Conservation (phyloP, 2,888 invertebrate species). For the Matsumyia berberina region DNA sequence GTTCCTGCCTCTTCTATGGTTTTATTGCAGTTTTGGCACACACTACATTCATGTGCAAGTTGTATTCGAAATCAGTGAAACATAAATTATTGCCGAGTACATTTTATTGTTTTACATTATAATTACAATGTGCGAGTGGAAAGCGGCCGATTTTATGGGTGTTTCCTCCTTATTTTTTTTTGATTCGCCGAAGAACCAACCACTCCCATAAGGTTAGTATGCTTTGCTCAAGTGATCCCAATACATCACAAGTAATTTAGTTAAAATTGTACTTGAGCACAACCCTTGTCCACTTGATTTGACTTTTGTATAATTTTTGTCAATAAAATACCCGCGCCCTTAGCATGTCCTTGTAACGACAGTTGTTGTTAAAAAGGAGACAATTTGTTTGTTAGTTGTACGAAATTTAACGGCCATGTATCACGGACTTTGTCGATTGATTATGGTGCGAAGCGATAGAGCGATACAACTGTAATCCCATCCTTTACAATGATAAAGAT, state of each 20-base stretch:
- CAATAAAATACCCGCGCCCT: constrained; percentile 6
- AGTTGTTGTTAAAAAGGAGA: constrained; percentile 19
- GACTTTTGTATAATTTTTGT: constrained; percentile 19
- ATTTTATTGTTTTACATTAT: constrained; percentile 76
- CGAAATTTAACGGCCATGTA: constrained; percentile 23
- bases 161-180: constrained; percentile 14
- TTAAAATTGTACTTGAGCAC: constrained; percentile 1
- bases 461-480: background rate
- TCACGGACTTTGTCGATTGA: constrained; percentile 4
- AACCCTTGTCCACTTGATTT: constrained; percentile 17
- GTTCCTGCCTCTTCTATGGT: constrained; percentile 30
- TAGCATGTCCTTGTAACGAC: background rate
- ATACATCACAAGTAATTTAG: constrained; percentile 43
- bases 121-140: constrained; percentile 66
- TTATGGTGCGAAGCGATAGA: background rate
- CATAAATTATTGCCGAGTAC: constrained; percentile 74
- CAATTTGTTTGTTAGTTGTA: constrained; percentile 27
- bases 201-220: background rate
- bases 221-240: constrained; percentile 34
- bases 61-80: constrained; percentile 66
- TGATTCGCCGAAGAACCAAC: background rate
- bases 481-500: too few relatives aligned
- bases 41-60: constrained; percentile 59
- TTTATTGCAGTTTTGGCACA: constrained; percentile 72
- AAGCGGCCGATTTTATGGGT: constrained; percentile 47